A percentile compares a stretch with the other conserved stretches of the same genome.
Evolutionary conservation across 2,888 invertebrate genomes (phyloP).

Genomic region (Xestia c-nigrum): DNA sequence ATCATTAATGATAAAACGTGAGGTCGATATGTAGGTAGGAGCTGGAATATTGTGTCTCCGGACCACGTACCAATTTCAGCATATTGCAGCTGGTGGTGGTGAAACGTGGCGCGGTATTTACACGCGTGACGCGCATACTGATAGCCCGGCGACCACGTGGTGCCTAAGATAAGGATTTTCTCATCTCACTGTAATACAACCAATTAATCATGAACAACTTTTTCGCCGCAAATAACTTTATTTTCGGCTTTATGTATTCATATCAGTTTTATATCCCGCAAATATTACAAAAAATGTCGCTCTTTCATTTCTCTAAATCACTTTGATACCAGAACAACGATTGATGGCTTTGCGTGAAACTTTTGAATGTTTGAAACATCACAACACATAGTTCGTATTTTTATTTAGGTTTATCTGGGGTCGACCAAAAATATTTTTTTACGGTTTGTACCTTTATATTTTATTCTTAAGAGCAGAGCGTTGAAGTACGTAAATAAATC

Average conservation of each 20-base stretch:
- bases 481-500: conserved; percentile 46
- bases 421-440: conserved; percentile 17
- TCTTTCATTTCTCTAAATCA: conserved; percentile 54
- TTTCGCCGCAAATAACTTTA: background rate
- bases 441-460: conserved; percentile 38
- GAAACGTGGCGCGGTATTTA: conserved; percentile 76
- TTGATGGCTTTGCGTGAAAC: conserved; percentile 39
- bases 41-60: conserved; percentile 76
- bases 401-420: conserved; percentile 21
- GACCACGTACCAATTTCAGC: conserved; percentile 87
- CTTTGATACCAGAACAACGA: conserved; percentile 50
- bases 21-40: conserved; percentile 62
- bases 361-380: conserved; percentile 41
- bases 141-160: conserved; percentile 69
- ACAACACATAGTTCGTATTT: conserved; percentile 20
- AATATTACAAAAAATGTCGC: conserved; percentile 32
- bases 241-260: conserved; percentile 17
- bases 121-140: conserved; percentile 81
- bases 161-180: conserved; percentile 37
- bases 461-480: conserved; percentile 35
- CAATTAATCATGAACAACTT: conserved; percentile 50
- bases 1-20: conserved; percentile 62
- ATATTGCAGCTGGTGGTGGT: conserved; percentile 84
- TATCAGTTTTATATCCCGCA: conserved; percentile 23
- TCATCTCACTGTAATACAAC: conserved; percentile 40